Conservation (phyloP, 1,140 invertebrate species). For the Aphis gossypii region DNA sequence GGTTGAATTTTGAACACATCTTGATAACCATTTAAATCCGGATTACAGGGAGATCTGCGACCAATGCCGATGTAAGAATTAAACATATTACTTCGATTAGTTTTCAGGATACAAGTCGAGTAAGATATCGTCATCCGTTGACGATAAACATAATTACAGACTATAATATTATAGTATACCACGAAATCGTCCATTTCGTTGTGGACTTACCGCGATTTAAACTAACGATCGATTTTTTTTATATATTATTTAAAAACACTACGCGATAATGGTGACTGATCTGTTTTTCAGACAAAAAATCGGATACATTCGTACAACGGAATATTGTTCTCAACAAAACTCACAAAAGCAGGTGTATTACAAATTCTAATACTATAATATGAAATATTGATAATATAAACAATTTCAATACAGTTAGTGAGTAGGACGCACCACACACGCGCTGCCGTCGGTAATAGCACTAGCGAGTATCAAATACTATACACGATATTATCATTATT, state of each 20-base stretch:
- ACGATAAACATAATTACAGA: not conserved
- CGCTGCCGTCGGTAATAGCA: not conserved
- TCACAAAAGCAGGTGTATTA: not conserved
- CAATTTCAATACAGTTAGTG: not conserved
- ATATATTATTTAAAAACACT: not conserved
- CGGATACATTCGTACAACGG: not conserved
- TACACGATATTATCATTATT: too few species aligned
- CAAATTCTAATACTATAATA: not conserved
- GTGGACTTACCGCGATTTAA: conserved; percentile 50
- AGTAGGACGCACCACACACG: not conserved
- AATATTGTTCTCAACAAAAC: not conserved
- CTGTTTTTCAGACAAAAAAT: not conserved
- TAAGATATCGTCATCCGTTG: not conserved
- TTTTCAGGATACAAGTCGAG: not conserved
- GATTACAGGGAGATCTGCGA: not conserved
- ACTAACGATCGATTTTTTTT: not conserved
- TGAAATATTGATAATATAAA: not conserved
- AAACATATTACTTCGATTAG: not conserved
- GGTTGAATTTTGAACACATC: not conserved
- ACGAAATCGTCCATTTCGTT: conserved; percentile 51
- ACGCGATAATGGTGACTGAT: not conserved
- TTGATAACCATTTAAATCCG: not conserved
- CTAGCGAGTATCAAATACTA: not conserved
- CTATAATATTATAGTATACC: conserved; percentile 14
- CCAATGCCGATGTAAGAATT: not conserved